Base-by-base conservation (phyloP, 1,140 invertebrate species). In the Drosophila paulistorum region DNA sequence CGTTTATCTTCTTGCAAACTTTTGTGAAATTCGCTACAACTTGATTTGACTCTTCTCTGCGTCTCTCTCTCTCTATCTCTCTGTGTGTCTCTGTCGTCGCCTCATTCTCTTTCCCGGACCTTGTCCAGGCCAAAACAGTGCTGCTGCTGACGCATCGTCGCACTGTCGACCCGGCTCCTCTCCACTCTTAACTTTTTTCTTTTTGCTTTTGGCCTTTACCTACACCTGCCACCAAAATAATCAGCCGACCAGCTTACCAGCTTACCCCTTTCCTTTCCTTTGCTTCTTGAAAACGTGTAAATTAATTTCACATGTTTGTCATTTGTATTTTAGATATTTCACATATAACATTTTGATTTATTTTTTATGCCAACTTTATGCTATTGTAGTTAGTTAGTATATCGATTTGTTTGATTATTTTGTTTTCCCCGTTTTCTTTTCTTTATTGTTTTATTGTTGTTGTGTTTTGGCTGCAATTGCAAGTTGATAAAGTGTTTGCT, bases 301-400 rank as follows among this genome's bases (percentile, higher is more conserved):
- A 87, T 84, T 89, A 80, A 89, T 87, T 89, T 87, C 80, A 89
- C 83, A 87, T 89, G 83, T 80, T 84, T 85, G 13, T 68, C 51
- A 41, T 48, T 57, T 71, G 59, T 61, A 41, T 39, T 30, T 42
- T 51, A 23, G 11, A 3, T 13, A 11, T 51, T 48, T 17, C 0
- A 30, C 7, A 48, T 48, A 48, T 9, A 48, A 48, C 14, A 37
- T 60, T 55, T 71, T 42, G 41, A 65, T 71, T 35, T 17, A 13
- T 48, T 35, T 48, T n/a, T 26, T 23, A 14, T 58, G 30, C 14
- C 4, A 23, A 33, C 10, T 26, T 62, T 41, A 11, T 9, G 23
- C 2, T 11, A 26, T 55, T 30, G 30, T 30, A 6, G 30, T 5
- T 30, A 30, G 30, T 30, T 30, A 30, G 30, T 30, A 4, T 26